These are phyloP conservation scores for Catocala sponsa DNA, from an alignment of 2,888 invertebrate species.

Conservation along the genomic window DNA sequence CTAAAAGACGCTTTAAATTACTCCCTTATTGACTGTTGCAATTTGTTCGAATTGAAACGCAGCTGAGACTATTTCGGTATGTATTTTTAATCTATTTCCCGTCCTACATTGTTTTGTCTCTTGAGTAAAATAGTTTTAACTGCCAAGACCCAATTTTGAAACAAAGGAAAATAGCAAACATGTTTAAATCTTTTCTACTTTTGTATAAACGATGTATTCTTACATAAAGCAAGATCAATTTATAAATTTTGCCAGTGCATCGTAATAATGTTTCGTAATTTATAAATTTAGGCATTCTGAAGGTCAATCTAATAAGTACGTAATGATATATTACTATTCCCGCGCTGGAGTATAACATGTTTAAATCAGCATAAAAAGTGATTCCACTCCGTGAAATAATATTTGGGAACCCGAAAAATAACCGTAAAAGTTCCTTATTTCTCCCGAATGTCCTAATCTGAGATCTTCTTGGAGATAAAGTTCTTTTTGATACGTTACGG, in stretches of 20 bases:
- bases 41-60: slow-evolving; percentile 35
- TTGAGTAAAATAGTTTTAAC: slow-evolving; percentile 5
- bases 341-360: background rate
- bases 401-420: slow-evolving; percentile 29
- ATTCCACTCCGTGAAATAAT: slow-evolving; percentile 25
- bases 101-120: slow-evolving; percentile 4
- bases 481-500: slow-evolving; percentile 51
- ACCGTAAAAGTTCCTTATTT: slow-evolving; percentile 47
- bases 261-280: background rate
- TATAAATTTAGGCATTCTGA: background rate
- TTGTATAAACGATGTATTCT: background rate
- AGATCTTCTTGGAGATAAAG: slow-evolving; percentile 51
- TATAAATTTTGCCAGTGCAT: background rate
- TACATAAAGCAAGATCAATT: background rate
- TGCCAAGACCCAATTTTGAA: background rate
- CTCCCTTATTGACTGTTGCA: slow-evolving; percentile 45
- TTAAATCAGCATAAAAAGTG: slow-evolving; percentile 10
- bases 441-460: slow-evolving; percentile 49
- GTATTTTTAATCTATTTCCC: slow-evolving; percentile 32
- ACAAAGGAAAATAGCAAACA: background rate
- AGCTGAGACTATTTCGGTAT: slow-evolving; percentile 39
- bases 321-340: background rate
- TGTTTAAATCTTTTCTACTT: background rate
- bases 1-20: slow-evolving; percentile 48
- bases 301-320: background rate